A percentile compares a stretch with the other conserved stretches of the same genome.
These are phyloP conservation scores for Odontomachus brunneus DNA, from an alignment of 1,140 invertebrate genomes.

Conservation along the genomic window DNA sequence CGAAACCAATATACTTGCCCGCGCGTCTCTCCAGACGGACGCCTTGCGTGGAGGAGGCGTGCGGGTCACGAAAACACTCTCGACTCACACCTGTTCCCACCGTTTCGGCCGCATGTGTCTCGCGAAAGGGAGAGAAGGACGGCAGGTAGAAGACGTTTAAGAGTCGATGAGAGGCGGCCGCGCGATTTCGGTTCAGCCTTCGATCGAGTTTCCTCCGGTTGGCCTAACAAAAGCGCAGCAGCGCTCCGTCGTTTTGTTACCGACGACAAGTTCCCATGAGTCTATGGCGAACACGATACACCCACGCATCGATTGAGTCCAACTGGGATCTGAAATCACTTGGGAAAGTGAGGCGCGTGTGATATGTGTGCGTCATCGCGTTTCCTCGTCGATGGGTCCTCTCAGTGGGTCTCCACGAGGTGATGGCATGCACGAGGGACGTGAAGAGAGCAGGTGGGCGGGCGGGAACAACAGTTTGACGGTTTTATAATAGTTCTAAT, in stretches of 20 bases:
- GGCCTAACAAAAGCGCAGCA: conserved; percentile 66
- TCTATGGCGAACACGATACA: conserved; percentile 62
- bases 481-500: conserved; percentile 28
- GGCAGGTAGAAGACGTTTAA: conserved; percentile 68
- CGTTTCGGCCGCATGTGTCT: conserved; percentile 52
- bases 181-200: conserved; percentile 40
- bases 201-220: conserved; percentile 68
- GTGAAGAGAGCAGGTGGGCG: not conserved
- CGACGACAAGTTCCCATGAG: conserved; percentile 65
- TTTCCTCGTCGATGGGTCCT: not conserved
- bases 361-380: not conserved
- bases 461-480: not conserved
- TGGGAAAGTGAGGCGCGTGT: conserved; percentile 40
- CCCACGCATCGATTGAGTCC: conserved; percentile 59
- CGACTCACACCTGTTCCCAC: conserved; percentile 69
- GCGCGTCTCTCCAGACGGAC: conserved; percentile 12
- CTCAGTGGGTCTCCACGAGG: not conserved
- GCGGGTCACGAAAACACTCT: conserved; percentile 32
- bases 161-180: not conserved
- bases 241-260: conserved; percentile 42
- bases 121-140: conserved; percentile 24
- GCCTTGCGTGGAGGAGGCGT: conserved; percentile 16
- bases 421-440: no score
- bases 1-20: conserved; percentile 39
- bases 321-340: conserved; percentile 45